These are phyloP conservation scores for Mesoclemmys tuberculata DNA, from an alignment of 2,113 vertebrate genomes.

Conservation along the genomic window DNA sequence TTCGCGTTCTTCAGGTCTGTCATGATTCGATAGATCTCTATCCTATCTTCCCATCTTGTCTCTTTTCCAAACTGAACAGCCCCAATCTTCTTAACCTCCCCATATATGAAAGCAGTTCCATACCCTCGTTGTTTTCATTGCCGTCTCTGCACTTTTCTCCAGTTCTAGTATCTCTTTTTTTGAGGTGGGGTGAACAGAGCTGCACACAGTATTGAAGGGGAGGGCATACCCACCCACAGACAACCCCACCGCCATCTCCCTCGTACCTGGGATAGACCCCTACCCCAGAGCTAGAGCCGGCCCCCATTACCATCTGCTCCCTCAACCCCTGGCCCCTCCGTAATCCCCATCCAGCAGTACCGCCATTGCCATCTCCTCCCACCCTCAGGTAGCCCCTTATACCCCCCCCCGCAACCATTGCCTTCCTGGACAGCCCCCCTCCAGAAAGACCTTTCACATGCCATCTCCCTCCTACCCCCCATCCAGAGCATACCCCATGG, in stretches of 20 bases:
- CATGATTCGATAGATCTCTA: no score
- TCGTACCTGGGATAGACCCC: no score
- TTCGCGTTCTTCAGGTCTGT: not conserved
- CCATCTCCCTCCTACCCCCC: not conserved
- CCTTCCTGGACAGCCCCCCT: not conserved
- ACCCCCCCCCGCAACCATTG: not conserved
- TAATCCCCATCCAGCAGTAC: not conserved
- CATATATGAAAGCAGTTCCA: not conserved
- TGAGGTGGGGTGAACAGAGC: not conserved
- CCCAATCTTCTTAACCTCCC: not conserved
- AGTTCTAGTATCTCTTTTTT: not conserved
- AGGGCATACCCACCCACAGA: not conserved
- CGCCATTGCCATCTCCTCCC: not conserved
- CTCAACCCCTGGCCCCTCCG: no score
- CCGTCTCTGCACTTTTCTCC: not conserved
- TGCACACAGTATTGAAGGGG: not conserved
- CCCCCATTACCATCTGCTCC: not conserved
- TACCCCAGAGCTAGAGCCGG: no score
- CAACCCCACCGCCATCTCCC: no score
- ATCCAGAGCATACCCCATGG: not conserved
- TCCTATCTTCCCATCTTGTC: no score
- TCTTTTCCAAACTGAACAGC: no score
- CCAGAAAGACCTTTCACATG: not conserved
- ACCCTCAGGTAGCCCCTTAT: not conserved
- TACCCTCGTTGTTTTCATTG: not conserved